A percentile compares a stretch with the other conserved stretches of the same genome.
Evolutionary conservation across 2,797 vertebrate genomes (phyloP).

Genomic region (Odontamblyopus rebecca): DNA sequence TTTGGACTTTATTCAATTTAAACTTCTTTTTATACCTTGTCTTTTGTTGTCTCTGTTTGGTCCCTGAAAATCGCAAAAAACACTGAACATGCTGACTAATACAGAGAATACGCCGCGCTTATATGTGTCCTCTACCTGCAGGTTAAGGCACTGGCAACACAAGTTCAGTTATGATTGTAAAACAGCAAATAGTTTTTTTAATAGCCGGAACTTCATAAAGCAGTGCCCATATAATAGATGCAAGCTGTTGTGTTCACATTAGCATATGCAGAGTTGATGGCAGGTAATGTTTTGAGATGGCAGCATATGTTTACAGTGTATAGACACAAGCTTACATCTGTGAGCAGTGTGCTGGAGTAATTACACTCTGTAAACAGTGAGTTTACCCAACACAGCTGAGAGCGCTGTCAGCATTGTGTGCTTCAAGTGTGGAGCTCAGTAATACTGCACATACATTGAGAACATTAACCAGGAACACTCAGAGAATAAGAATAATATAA

Average conservation of each 20-base stretch:
- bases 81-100: too few species aligned
- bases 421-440: not conserved
- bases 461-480: not conserved
- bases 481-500: too few species aligned
- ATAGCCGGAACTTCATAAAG: not conserved
- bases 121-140: too few species aligned
- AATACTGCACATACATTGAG: not conserved
- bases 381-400: conserved; percentile 27
- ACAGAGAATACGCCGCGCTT: too few species aligned
- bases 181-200: not conserved
- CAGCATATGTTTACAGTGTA: conserved; percentile 18
- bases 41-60: too few species aligned
- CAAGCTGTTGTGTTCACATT: not conserved
- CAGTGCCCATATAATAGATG: not conserved
- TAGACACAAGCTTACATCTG: conserved; percentile 24
- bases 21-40: too few species aligned
- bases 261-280: not conserved
- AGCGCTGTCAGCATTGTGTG: not conserved
- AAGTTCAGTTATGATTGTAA: too few species aligned
- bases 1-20: too few species aligned
- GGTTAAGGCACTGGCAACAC: too few species aligned
- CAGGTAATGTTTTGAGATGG: conserved; percentile 12
- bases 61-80: too few species aligned
- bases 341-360: conserved; percentile 31
- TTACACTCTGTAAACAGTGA: conserved; percentile 31